Evolutionary conservation across 2,888 invertebrate species (phyloP), one percentile per base, ranked within the genome.

Genomic region (Apeira syringaria): DNA sequence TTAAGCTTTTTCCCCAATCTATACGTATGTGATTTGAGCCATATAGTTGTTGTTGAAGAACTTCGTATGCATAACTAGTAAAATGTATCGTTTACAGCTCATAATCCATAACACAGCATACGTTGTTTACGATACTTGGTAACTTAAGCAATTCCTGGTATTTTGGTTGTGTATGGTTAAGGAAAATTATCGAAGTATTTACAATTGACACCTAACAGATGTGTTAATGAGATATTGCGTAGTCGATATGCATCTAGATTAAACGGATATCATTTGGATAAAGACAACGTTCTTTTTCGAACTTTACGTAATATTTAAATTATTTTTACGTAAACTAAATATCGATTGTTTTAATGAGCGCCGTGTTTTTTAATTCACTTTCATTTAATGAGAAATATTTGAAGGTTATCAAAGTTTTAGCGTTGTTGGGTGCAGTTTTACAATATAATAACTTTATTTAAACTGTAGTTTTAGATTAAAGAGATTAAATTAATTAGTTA

Each of bases 131-230:
- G 52, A 64, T 84, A 79, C 75, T 70, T 63, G 77, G 80, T 80
- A 83, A 71, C 65, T 80, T 78, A 59, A 62, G 80, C 63, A 82
- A 85, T 50, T 39, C 47, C 38, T 47, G 40, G 41, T 46, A 56
- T 59, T 60, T 52, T 53, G 25, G 11, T 30, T 18, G 32, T 29
- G 33, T 37, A 50, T 38, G 43, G 44, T 48, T 39, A 56, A 73
- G 74, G 75, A 76, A 79, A 74, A 71, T 35, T 15, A 5, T 1
- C 5, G 17, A 5, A 17, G 4, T 17, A 17, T 17, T 17, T 17
- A 6, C 17, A 1, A 24, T 4, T 15, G 15, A 15, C 15, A 15
- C 15, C 4, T 15, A 24, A 8, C 5, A 9, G 5, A 17, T 8
- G 8, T 29, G 17, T 9, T 15, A 17, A 29, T 17, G 5, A 15